Percentiles rank a stretch among this genome's conserved stretches.
Evolutionary conservation across 1,140 invertebrate genomes (phyloP).

Genomic region (Heterodera carotae): DNA sequence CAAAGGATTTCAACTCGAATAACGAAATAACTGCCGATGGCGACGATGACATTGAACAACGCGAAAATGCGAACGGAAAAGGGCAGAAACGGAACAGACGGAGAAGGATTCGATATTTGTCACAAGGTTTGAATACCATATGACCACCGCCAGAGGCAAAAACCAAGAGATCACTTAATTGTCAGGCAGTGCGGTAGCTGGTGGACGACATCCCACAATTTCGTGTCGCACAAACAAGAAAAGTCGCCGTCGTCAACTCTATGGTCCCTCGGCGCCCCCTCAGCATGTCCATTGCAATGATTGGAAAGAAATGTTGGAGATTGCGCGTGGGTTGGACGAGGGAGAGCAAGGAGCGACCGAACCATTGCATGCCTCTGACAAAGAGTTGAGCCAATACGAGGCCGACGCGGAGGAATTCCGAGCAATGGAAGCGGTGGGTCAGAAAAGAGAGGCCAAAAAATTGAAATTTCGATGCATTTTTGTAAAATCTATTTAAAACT

Average conservation of each 20-base stretch:
- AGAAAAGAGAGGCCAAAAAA: too few species aligned
- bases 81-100: not conserved
- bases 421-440: not conserved
- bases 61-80: not conserved
- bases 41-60: too few species aligned
- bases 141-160: too few species aligned
- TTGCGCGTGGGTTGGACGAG: conserved; percentile 18
- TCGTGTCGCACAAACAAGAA: not conserved
- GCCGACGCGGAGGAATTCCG: not conserved
- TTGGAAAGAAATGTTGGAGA: conserved; percentile 41
- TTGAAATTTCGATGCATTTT: not conserved
- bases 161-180: too few species aligned
- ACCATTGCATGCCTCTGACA: not conserved
- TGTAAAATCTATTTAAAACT: not conserved
- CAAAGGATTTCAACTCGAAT: not conserved
- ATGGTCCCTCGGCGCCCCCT: conserved; percentile 36
- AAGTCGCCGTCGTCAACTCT: conserved; percentile 27
- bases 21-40: too few species aligned
- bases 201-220: not conserved
- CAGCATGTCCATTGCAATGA: conserved; percentile 40
- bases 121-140: not conserved
- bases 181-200: not conserved
- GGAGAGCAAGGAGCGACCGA: too few species aligned
- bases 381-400: not conserved
- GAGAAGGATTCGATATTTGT: not conserved